Evolutionary conservation across 2,113 vertebrate species (phyloP).

Genomic region (Megalops atlanticus): DNA sequence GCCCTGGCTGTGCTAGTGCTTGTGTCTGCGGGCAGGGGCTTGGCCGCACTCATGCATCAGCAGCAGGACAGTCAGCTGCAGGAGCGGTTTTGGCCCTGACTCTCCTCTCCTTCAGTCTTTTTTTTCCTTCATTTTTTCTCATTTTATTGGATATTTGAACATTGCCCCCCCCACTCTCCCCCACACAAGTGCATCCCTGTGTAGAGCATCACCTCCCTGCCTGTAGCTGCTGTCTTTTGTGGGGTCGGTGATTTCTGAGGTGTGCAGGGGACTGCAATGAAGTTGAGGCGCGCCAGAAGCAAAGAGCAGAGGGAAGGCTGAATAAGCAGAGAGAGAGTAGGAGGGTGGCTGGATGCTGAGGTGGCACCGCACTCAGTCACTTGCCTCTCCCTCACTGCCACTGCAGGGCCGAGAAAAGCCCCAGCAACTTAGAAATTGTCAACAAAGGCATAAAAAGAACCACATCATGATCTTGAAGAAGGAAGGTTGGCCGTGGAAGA

Average conservation of each 20-base stretch:
- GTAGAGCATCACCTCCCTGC: background rate
- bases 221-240: constrained; percentile 13
- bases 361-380: constrained; percentile 31
- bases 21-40: background rate
- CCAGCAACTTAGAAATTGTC: background rate
- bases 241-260: constrained; percentile 42
- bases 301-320: background rate
- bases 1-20: background rate
- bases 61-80: constrained; percentile 27
- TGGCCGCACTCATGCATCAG: constrained; percentile 11
- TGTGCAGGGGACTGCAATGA: constrained; percentile 17
- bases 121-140: background rate
- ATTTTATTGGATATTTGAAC: background rate
- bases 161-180: background rate
- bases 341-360: constrained; percentile 33
- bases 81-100: background rate
- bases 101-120: background rate
- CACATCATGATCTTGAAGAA: constrained; percentile 45
- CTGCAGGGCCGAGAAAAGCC: background rate
- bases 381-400: constrained; percentile 13
- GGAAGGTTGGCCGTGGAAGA: constrained; percentile 28
- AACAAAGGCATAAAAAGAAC: background rate
- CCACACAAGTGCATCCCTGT: background rate
- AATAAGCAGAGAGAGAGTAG: constrained; percentile 7
- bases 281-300: constrained; percentile 8